Conservation (phyloP, 2,113 vertebrate species). For the Podarcis cretensis region DNA sequence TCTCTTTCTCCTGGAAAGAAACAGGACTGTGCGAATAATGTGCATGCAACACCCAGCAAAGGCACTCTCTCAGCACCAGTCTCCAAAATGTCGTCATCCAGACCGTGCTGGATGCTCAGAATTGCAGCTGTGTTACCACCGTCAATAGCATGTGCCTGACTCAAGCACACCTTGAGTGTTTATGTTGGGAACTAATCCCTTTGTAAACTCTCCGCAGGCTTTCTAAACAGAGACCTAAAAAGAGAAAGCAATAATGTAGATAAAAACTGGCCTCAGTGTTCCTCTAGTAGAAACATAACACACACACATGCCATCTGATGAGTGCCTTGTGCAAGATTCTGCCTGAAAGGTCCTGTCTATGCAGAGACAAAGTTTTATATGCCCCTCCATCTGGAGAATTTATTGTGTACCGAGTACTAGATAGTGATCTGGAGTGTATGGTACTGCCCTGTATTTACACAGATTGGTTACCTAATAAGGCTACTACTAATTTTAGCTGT, state of each 20-base stretch:
- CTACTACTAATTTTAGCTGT: background rate
- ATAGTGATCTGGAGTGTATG: accelerated
- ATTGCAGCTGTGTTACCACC: background rate
- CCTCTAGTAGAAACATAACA: background rate
- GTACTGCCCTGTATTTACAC: background rate
- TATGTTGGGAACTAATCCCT: constrained; percentile 35
- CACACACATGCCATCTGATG: background rate
- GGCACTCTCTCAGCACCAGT: background rate
- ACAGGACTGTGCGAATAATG: background rate
- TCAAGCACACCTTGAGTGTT: constrained; percentile 3
- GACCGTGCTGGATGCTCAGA: background rate
- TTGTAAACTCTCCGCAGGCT: background rate
- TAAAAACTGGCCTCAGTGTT: background rate
- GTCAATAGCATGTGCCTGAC: background rate
- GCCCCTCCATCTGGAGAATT: background rate
- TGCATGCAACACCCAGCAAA: background rate
- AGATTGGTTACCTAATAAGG: background rate
- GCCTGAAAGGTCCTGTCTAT: background rate
- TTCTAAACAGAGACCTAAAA: constrained; percentile 44
- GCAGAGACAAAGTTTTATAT: background rate
- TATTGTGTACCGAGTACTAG: background rate
- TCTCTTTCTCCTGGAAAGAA: background rate
- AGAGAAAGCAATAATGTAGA: constrained; percentile 4
- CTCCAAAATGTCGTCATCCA: background rate
- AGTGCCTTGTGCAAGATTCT: background rate